These are phyloP conservation scores for Camptogramma bilineatum DNA, from an alignment of 2,888 invertebrate genomes.

Conservation along the genomic window DNA sequence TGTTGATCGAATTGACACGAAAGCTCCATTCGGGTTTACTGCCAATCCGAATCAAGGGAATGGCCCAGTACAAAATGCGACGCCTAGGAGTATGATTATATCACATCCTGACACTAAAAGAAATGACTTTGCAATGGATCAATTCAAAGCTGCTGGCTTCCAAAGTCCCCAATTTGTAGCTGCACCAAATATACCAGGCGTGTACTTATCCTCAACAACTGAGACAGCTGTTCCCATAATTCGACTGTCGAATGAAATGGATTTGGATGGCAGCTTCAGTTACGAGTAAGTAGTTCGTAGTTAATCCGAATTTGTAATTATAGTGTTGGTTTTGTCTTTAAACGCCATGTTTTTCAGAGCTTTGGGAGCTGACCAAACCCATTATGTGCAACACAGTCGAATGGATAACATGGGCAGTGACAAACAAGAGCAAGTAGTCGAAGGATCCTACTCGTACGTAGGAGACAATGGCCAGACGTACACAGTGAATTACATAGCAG, in stretches of 20 bases:
- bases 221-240: conserved; percentile 82
- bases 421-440: conserved; percentile 86
- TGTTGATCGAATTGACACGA: conserved; percentile 70
- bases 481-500: conserved; percentile 89
- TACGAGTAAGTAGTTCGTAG: conserved; percentile 75
- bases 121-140: conserved; percentile 53
- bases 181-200: conserved; percentile 64
- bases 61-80: conserved; percentile 54
- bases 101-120: conserved; percentile 26
- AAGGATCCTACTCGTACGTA: conserved; percentile 87
- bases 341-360: conserved; percentile 59
- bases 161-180: conserved; percentile 63
- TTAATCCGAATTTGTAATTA: background rate
- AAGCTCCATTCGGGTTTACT: conserved; percentile 55
- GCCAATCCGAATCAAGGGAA: conserved; percentile 41
- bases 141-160: conserved; percentile 63
- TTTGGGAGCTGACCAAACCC: conserved; percentile 82
- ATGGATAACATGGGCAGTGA: conserved; percentile 85
- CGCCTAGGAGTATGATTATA: conserved; percentile 61
- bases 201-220: conserved; percentile 72
- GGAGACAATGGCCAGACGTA: conserved; percentile 87
- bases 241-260: conserved; percentile 83
- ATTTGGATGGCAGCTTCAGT: conserved; percentile 83
- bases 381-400: conserved; percentile 83
- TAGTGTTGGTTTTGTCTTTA: background rate